phyloP scores from a whole-genome alignment of 2,113 vertebrate species.

The Lampris megalopsis region DNA sequence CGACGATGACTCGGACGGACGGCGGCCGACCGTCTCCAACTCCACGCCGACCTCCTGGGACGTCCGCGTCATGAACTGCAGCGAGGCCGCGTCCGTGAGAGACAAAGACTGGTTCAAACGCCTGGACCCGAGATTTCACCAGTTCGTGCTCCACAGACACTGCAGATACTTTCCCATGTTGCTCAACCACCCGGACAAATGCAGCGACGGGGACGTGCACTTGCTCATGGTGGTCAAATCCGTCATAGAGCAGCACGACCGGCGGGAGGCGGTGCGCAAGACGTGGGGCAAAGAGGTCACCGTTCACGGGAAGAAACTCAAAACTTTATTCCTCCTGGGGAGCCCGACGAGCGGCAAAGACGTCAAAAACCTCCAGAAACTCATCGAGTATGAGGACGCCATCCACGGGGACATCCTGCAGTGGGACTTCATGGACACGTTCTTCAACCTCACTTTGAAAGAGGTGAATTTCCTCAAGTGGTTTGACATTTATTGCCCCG shows the following conservation, averaged over 20 bases:
- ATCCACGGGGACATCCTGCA: slow-evolving; percentile 86
- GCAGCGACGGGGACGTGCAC: slow-evolving; percentile 70
- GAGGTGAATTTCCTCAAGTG: slow-evolving; percentile 87
- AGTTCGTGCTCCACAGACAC: slow-evolving; percentile 83
- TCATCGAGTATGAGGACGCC: slow-evolving; percentile 83
- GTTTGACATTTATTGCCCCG: slow-evolving; percentile 82
- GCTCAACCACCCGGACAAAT: slow-evolving; percentile 86
- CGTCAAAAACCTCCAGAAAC: slow-evolving; percentile 80
- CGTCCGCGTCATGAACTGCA: slow-evolving; percentile 76
- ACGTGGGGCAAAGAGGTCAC: slow-evolving; percentile 81
- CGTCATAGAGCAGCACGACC: slow-evolving; percentile 84
- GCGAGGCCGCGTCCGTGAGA: slow-evolving; percentile 67
- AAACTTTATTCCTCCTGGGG: slow-evolving; percentile 83
- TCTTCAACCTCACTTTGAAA: slow-evolving; percentile 86
- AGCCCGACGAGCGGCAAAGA: slow-evolving; percentile 80
- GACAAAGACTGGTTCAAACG: slow-evolving; percentile 77
- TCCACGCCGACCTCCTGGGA: slow-evolving; percentile 71
- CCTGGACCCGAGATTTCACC: slow-evolving; percentile 80
- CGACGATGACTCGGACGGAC: slow-evolving; percentile 10
- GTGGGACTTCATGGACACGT: slow-evolving; percentile 89
- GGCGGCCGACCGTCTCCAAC: slow-evolving; percentile 24
- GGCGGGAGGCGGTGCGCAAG: slow-evolving; percentile 82
- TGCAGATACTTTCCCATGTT: slow-evolving; percentile 86
- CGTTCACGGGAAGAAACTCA: slow-evolving; percentile 72
- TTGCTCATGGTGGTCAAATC: slow-evolving; percentile 86